Evolutionary conservation across 2,888 invertebrate genomes (phyloP).

Genomic region (Neuroscelio doddi): DNA sequence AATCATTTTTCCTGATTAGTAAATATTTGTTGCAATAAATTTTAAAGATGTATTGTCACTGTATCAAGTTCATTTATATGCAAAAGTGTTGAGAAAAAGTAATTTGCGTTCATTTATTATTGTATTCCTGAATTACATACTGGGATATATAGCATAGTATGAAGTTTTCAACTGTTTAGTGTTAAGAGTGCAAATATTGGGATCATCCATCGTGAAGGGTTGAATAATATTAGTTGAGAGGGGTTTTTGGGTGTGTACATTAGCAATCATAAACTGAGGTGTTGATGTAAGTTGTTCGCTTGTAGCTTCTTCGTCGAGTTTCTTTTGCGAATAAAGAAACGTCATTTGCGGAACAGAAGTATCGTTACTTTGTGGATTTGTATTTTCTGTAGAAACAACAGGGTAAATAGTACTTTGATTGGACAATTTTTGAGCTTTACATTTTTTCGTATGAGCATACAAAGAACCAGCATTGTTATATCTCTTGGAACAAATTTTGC

Average conservation of each 20-base stretch:
- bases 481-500: constrained; percentile 66
- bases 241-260: constrained; percentile 58
- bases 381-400: constrained; percentile 42
- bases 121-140: constrained; percentile 50
- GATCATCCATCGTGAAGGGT: constrained; percentile 57
- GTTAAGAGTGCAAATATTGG: constrained; percentile 58
- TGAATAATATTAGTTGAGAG: constrained; percentile 56
- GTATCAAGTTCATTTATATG: too few species aligned
- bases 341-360: constrained; percentile 47
- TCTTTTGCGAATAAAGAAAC: constrained; percentile 61
- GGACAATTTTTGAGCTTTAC: constrained; percentile 59
- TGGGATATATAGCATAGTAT: constrained; percentile 65
- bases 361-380: constrained; percentile 26
- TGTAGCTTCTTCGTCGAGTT: constrained; percentile 52
- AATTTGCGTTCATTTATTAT: too few species aligned
- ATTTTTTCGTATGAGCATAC: constrained; percentile 68
- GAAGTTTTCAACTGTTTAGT: constrained; percentile 61
- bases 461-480: constrained; percentile 64
- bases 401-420: constrained; percentile 40
- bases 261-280: constrained; percentile 61
- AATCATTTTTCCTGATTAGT: too few species aligned
- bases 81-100: too few species aligned
- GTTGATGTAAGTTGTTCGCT: constrained; percentile 49
- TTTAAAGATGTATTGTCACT: too few species aligned
- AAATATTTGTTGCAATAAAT: background rate